These are phyloP conservation scores for Troides oblongomaculatus DNA, from an alignment of 2,888 invertebrate species.

Conservation along the genomic window DNA sequence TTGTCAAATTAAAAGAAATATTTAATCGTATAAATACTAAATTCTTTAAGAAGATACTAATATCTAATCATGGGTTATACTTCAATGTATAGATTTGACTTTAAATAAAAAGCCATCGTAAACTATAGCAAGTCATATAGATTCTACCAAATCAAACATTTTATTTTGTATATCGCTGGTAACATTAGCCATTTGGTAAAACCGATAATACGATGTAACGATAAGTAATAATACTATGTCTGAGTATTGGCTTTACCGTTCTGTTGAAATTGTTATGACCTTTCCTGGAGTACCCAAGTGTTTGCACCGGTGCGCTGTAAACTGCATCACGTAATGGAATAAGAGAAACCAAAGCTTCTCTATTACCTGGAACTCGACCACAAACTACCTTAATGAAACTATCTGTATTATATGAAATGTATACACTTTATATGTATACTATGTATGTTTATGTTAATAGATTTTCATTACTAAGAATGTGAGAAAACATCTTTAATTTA, in stretches of 20 bases:
- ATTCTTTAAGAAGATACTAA: no score
- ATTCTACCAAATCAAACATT: no score
- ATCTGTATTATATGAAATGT: conserved; percentile 11
- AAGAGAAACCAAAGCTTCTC: conserved; percentile 35
- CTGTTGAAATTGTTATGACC: conserved; percentile 51
- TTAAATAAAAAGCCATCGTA: no score
- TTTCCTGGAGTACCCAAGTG: conserved; percentile 46
- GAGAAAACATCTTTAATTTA: not conserved
- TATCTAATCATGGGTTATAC: no score
- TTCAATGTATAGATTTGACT: no score
- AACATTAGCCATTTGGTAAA: no score
- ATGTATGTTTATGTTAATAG: not conserved
- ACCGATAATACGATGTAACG: conserved; percentile 12
- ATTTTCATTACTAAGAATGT: not conserved
- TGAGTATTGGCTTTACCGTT: conserved; percentile 44
- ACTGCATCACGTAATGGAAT: conserved; percentile 47
- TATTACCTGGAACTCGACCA: conserved; percentile 24
- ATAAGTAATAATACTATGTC: conserved; percentile 37
- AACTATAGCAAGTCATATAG: no score
- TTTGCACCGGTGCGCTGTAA: conserved; percentile 42
- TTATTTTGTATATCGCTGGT: no score
- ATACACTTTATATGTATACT: not conserved
- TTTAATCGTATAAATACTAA: no score
- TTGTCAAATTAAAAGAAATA: no score
- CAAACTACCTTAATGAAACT: conserved; percentile 27